These are phyloP conservation scores for Myocastor coypus DNA, from an alignment of 2,113 vertebrate species.

Conservation along the genomic window DNA sequence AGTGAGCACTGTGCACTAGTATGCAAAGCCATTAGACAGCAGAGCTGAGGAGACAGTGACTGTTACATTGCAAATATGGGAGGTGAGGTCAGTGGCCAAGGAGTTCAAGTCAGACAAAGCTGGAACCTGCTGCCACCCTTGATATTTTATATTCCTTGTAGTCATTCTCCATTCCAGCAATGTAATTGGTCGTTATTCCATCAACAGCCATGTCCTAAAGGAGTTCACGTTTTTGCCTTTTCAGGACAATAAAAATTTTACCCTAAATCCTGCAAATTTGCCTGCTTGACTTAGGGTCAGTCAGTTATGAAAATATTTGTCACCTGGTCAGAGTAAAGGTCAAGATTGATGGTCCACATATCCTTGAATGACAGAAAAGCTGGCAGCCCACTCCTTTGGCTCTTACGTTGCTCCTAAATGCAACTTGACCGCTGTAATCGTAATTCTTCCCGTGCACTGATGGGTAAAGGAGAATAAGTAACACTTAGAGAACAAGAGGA, in stretches of 20 bases:
- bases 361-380: conserved; percentile 55
- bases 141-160: background rate
- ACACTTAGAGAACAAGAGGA: conserved; percentile 39
- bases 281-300: background rate
- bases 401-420: conserved; percentile 71
- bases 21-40: background rate
- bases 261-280: conserved; percentile 24
- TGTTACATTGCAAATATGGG: background rate
- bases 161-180: background rate
- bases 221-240: conserved; percentile 51
- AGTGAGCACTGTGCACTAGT: background rate
- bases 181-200: background rate
- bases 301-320: conserved; percentile 66
- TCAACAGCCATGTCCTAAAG: conserved; percentile 43
- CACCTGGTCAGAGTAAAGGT: conserved; percentile 66
- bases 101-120: background rate
- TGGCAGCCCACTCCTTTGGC: conserved; percentile 34
- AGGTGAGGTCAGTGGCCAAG: background rate
- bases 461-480: conserved; percentile 49
- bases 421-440: conserved; percentile 62
- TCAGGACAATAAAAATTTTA: conserved; percentile 48
- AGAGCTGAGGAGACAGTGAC: background rate
- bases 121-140: background rate
- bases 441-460: conserved; percentile 56
- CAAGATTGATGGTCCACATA: conserved; percentile 43